Percentiles rank a stretch among this genome's conserved stretches.
phyloP scores from a whole-genome alignment of 1,140 invertebrate genomes.

The Pseudomyrmex sp. region DNA sequence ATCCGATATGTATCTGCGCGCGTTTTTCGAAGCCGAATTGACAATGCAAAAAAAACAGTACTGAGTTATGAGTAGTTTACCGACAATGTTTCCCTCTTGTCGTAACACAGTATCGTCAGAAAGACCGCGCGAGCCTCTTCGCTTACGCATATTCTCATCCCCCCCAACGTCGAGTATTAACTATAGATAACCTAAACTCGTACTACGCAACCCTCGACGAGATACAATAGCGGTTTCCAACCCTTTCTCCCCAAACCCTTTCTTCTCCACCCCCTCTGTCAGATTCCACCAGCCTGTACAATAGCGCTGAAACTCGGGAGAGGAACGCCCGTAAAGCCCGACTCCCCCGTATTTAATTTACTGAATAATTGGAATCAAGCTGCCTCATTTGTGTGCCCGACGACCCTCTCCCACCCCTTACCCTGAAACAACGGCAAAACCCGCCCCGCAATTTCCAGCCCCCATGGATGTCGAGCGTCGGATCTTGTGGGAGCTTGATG shows the following conservation, averaged over 20 bases:
- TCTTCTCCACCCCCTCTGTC: neutral
- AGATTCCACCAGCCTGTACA: conserved; percentile 66
- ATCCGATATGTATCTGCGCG: neutral
- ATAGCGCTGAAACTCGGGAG: conserved; percentile 63
- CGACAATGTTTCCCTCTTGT: conserved; percentile 11
- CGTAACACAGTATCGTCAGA: neutral
- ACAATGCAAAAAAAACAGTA: conserved; percentile 35
- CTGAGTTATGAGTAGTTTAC: conserved; percentile 8
- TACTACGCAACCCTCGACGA: conserved; percentile 46
- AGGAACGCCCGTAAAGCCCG: conserved; percentile 77
- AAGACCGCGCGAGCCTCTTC: neutral
- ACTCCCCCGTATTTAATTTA: conserved; percentile 84
- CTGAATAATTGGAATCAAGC: conserved; percentile 86
- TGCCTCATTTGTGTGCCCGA: conserved; percentile 82
- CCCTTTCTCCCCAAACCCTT: conserved; percentile 73
- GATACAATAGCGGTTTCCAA: conserved; percentile 75
- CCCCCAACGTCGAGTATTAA: conserved; percentile 71
- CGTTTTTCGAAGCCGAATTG: neutral
- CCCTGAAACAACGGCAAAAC: conserved; percentile 63
- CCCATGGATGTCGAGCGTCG: conserved; percentile 59
- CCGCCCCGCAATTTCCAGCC: conserved; percentile 76
- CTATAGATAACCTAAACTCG: conserved; percentile 75
- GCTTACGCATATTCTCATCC: conserved; percentile 50
- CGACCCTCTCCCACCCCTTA: conserved; percentile 10
- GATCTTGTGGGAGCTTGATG: conserved; percentile 82